phyloP scores from a whole-genome alignment of 30 jellyfish, hydroid and myxozoan genomes.

The Aurelia sp. region DNA sequence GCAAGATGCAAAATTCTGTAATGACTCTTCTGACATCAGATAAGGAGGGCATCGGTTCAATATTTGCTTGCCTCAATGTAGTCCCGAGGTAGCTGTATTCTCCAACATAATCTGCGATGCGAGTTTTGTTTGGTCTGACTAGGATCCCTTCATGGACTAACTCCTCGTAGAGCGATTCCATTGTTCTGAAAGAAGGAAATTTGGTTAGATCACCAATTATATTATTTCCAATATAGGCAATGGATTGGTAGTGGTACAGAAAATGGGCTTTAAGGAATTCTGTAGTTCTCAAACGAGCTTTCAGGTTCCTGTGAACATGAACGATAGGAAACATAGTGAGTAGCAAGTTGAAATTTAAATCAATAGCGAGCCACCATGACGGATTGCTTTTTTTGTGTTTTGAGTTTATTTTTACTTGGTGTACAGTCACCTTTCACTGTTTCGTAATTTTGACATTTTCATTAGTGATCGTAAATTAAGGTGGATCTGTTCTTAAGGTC shows the following conservation, averaged over 20 bases:
- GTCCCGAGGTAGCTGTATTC: slow-evolving; percentile 98
- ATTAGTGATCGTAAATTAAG: too few species aligned
- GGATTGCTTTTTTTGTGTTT: too few species aligned
- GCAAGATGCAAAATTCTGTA: slow-evolving; percentile 95
- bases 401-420: too few species aligned
- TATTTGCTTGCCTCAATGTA: slow-evolving; percentile 94
- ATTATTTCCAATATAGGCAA: not conserved
- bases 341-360: too few species aligned
- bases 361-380: too few species aligned
- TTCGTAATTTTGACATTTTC: too few species aligned
- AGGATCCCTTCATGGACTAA: slow-evolving; percentile 89
- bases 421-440: too few species aligned
- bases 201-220: not conserved
- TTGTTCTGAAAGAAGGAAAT: slow-evolving; percentile 62
- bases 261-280: too few species aligned
- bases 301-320: too few species aligned
- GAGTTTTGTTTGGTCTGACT: slow-evolving; percentile 61
- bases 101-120: slow-evolving; percentile 83
- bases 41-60: slow-evolving; percentile 98
- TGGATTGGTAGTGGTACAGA: not conserved
- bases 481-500: too few species aligned
- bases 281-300: too few species aligned
- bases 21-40: slow-evolving; percentile 94
- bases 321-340: too few species aligned
- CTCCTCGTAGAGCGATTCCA: slow-evolving; percentile 94